Percentiles rank a stretch among this genome's conserved stretches.
These are phyloP conservation scores for Perca schrenkii DNA, from an alignment of 2,113 vertebrate species.

Conservation along the genomic window DNA sequence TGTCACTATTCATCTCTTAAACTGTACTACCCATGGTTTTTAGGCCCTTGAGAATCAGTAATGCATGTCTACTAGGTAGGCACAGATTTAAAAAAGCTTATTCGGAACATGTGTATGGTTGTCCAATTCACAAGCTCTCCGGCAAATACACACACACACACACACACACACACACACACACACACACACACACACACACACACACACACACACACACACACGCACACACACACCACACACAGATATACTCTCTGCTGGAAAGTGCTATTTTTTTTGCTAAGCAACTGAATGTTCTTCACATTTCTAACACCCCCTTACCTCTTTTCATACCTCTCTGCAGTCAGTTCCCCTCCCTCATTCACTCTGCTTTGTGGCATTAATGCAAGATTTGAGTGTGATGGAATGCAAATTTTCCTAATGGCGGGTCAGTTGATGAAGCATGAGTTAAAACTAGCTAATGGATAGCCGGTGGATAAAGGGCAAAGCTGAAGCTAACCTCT, in stretches of 20 bases:
- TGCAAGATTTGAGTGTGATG: conserved; percentile 64
- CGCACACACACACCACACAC: conserved; percentile 7
- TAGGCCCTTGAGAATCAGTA: conserved; percentile 62
- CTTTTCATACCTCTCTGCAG: conserved; percentile 43
- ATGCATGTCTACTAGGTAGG: conserved; percentile 52
- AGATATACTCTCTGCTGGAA: conserved; percentile 12
- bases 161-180: conserved; percentile 13
- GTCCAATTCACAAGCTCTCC: conserved; percentile 53
- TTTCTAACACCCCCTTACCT: conserved; percentile 34
- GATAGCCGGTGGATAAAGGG: conserved; percentile 60
- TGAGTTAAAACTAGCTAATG: conserved; percentile 68
- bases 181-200: conserved; percentile 6
- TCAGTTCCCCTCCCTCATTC: conserved; percentile 9
- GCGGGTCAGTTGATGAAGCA: conserved; percentile 66
- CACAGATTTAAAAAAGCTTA: conserved; percentile 68
- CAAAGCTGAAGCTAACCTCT: conserved; percentile 54
- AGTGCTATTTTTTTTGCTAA: conserved; percentile 48
- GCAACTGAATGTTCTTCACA: conserved; percentile 54
- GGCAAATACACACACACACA: conserved; percentile 8
- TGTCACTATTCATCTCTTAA: conserved; percentile 58
- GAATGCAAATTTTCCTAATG: conserved; percentile 77
- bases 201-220: conserved; percentile 15
- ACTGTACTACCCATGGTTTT: conserved; percentile 56
- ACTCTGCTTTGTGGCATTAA: conserved; percentile 48
- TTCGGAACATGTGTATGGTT: conserved; percentile 58